Base-by-base conservation (phyloP, 2,888 invertebrate genomes). In the Elysia crispata region DNA sequence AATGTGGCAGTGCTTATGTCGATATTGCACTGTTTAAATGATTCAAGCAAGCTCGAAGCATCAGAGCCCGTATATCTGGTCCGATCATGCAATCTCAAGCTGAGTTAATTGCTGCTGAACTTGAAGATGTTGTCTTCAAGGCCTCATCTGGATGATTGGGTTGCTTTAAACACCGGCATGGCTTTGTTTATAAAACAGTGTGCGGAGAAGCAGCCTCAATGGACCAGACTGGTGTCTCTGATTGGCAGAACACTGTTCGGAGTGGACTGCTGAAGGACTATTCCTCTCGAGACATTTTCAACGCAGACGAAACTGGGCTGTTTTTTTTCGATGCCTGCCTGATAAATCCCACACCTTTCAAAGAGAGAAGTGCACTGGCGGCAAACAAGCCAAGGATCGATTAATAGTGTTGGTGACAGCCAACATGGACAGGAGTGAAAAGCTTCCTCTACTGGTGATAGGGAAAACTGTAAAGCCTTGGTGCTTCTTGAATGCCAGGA, bases 251-350 rank as follows among this genome's bases (percentile, higher is more conserved):
- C 20, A 80, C 20, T 18, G 23, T 64, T 73, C 25, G 18, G 25
- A 11, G 8, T 11, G 18, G 25, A 11, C 23, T 64, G 64, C 64
- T 64, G 8, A 64, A 54, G 25, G 67, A 72, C 0, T 84, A 81
- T 73, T 13, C 30, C 0, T 77, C 85, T 33, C 28, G 70, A 23
- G 78, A 86, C 76, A 82, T 85, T 25, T 85, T 64, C 76, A 85
- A 86, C 72, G 82, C 83, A 8, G 85, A 86, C 67, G 86, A 86
- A 67, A 86, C 75, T 5, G 75, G 64, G n/a, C 83, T 86, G 15
- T 86, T 86, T 67, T 85, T 69, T 72, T n/a, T n/a, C 76, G 60
- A 30, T 67, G 81, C n/a, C 54, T 81, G 6, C 84, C 85, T 30
- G 81, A 83, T 13, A 82, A 77, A 64, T 81, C 83, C 1, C 76